These are phyloP conservation scores for Toxotes lorentzi DNA, from an alignment of 2,797 vertebrate genomes.

Conservation along the genomic window DNA sequence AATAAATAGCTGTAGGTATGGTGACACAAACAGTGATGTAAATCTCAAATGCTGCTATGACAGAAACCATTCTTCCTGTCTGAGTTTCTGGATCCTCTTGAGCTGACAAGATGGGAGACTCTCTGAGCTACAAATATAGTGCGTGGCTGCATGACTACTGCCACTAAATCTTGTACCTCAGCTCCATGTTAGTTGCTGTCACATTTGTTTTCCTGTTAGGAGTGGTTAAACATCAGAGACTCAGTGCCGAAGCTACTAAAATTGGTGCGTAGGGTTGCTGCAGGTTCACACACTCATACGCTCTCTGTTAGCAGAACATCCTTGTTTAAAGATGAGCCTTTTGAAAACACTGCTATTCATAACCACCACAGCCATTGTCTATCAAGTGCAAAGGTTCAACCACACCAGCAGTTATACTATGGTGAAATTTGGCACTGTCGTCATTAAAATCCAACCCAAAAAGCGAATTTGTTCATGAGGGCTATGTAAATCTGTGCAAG, in stretches of 20 bases:
- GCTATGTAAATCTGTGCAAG: background rate
- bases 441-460: too few species aligned
- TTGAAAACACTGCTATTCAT: background rate
- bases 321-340: background rate
- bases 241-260: background rate
- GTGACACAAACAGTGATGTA: conserved; percentile 52
- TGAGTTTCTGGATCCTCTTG: conserved; percentile 32
- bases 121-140: conserved; percentile 33
- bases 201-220: conserved; percentile 23
- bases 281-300: background rate
- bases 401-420: too few species aligned
- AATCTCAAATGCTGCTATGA: conserved; percentile 44
- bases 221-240: background rate
- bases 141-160: conserved; percentile 19
- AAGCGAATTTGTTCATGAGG: too few species aligned
- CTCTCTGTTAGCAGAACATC: background rate
- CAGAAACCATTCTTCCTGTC: conserved; percentile 43
- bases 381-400: too few species aligned
- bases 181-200: conserved; percentile 36
- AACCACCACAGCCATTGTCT: too few species aligned
- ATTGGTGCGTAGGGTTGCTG: background rate
- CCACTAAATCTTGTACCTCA: conserved; percentile 15
- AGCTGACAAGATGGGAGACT: conserved; percentile 51
- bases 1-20: conserved; percentile 59
- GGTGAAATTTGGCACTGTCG: too few species aligned